Conservation (phyloP, 2,888 invertebrate species). For the Phytoseiulus persimilis region DNA sequence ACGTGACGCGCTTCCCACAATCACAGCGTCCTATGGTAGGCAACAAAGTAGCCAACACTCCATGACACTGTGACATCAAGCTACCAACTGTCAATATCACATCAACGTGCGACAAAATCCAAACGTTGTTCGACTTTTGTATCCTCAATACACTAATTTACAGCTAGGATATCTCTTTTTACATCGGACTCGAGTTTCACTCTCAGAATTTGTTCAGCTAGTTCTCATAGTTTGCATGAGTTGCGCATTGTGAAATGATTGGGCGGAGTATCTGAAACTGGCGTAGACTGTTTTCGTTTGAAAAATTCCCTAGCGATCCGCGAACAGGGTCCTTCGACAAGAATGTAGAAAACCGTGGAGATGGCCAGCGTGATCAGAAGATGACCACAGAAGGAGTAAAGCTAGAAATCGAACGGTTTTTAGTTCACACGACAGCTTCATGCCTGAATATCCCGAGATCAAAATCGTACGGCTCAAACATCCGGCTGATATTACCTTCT, state of each 20-base stretch:
- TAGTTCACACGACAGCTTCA: not conserved
- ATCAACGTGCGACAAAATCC: not conserved
- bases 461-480: not conserved
- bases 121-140: not conserved
- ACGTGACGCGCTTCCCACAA: not conserved
- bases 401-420: conserved; percentile 9
- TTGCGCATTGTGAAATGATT: conserved; percentile 25
- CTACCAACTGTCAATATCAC: not conserved
- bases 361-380: not conserved
- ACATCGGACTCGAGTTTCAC: not conserved
- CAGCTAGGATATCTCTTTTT: not conserved
- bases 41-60: too few species aligned
- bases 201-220: not conserved
- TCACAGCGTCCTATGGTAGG: not conserved
- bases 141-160: not conserved
- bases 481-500: not conserved
- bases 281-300: not conserved
- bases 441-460: not conserved
- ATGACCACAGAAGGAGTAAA: conserved; percentile 36
- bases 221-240: conserved; percentile 14
- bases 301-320: conserved; percentile 21
- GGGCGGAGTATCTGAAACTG: not conserved
- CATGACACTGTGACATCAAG: not conserved
- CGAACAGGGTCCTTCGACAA: conserved; percentile 16
- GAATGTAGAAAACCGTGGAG: not conserved